Evolutionary conservation across 30 jellyfish, hydroid and myxozoan genomes (phyloP).

Genomic region (Sanderia malayensis): DNA sequence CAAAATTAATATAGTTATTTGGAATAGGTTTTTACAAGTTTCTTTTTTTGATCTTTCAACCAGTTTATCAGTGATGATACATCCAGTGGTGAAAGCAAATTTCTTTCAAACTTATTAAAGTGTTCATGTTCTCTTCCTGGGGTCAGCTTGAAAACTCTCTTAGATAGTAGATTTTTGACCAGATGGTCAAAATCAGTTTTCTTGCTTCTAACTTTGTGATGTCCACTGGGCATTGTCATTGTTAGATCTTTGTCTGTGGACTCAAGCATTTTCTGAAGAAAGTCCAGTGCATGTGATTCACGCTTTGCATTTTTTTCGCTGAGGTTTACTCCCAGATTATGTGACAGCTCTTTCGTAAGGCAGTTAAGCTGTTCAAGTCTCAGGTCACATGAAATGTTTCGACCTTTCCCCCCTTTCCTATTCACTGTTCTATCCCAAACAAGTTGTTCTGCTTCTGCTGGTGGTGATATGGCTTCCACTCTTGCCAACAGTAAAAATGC

Average conservation of each 20-base stretch:
- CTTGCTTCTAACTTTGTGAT: constrained; percentile 22
- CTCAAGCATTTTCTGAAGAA: constrained; percentile 1
- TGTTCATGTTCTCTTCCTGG: constrained; percentile 8
- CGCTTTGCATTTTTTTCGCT: constrained; percentile 25
- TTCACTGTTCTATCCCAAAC: constrained; percentile 26
- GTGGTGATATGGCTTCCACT: background rate
- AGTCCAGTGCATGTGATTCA: constrained; percentile 15
- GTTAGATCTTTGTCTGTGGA: constrained; percentile 5
- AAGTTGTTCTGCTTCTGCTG: background rate
- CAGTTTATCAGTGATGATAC: too few relatives aligned
- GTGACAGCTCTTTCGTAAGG: constrained; percentile 11
- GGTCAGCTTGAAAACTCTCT: constrained; percentile 1
- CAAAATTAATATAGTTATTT: background rate
- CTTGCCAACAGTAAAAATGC: too few relatives aligned
- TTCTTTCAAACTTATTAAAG: constrained; percentile 5
- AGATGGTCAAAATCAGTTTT: too few relatives aligned
- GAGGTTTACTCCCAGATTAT: constrained; percentile 7
- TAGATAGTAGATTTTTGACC: constrained; percentile 4
- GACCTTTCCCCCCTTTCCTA: constrained; percentile 26
- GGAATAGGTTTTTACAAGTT: too few relatives aligned
- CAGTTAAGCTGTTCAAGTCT: constrained; percentile 15
- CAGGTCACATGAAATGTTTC: constrained; percentile 5
- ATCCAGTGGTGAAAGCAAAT: too few relatives aligned
- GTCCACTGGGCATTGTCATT: background rate
- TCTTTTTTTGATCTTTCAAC: constrained; percentile 1